Evolutionary conservation across 2,113 vertebrate genomes (phyloP), one percentile per base, ranked within the genome.

Genomic region (Corythornis madagascariensis): DNA sequence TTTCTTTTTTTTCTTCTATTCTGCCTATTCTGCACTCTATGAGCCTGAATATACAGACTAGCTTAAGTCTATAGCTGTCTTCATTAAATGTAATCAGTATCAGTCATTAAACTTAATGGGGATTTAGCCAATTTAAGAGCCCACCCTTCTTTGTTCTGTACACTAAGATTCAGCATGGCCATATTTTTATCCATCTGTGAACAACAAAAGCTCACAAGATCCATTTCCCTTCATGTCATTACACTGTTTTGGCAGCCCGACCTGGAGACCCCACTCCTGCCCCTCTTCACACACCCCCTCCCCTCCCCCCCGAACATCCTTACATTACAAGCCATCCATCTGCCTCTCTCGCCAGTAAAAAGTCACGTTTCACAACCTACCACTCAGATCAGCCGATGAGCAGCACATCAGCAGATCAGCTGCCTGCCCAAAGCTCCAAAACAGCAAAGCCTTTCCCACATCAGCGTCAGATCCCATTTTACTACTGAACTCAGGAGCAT

Each of bases 61-160:
- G 22, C n/a, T 28, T 52, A 84, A 91, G 38, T 38, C 67, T 57
- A 65, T 88, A 93, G 76, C 77, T 90, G 31, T 48, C 9, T 76
- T 91, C 82, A 26, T 82, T 38, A 77, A 65, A 59, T 16, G 14
- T 8, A 70, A 73, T 48, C 69, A 69, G 16, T 25, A 75, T 8
- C 55, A 85, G 52, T 43, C 76, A 63, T 69, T 86, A 47, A n/a
- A 63, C 24, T 56, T 71, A 40, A 40, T 60, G 17, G 52, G 48
- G 33, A 83, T 57, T 82, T 73, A 38, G 60, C 69, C 69, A 24
- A 19, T 90, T 88, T 91, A 45, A 80, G 65, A 95, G 79, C 91
- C 77, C 82, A 89, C 57, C 74, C 83, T 48, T 95, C 94, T 94
- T 96, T 95, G 92, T 94, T 94, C 90, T 70, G 71, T 11, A 18